Percentiles rank a stretch among this genome's conserved stretches.
These are phyloP conservation scores for Lydus trimaculatus DNA, from an alignment of 2,888 invertebrate species.

Conservation along the genomic window DNA sequence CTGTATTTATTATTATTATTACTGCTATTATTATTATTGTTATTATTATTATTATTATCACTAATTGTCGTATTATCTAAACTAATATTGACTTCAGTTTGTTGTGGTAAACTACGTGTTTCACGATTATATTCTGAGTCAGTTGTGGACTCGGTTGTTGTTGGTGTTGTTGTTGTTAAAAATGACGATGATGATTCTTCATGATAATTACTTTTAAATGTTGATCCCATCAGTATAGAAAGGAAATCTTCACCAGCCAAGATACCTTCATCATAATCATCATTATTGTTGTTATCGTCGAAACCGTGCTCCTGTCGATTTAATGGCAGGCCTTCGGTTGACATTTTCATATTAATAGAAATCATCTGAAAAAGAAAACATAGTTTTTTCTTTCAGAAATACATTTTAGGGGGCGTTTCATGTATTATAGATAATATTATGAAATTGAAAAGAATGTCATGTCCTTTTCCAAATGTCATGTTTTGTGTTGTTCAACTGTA, in stretches of 20 bases:
- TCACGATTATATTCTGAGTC: constrained; percentile 3
- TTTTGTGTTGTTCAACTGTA: not conserved
- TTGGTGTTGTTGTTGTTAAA: constrained; percentile 13
- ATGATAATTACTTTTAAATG: constrained; percentile 26
- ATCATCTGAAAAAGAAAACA: constrained; percentile 51
- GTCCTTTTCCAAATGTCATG: not conserved
- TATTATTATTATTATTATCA: constrained; percentile 12
- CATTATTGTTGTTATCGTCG: constrained; percentile 33
- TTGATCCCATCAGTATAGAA: constrained; percentile 58
- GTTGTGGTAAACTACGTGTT: constrained; percentile 26
- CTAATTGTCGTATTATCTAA: constrained; percentile 23
- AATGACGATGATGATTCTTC: constrained; percentile 19
- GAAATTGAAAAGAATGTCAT: too few species aligned
- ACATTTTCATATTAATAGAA: constrained; percentile 47
- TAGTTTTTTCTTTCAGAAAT: too few species aligned
- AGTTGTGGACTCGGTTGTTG: constrained; percentile 28
- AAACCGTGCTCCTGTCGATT: constrained; percentile 53
- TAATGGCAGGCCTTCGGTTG: constrained; percentile 57
- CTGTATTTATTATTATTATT: constrained; percentile 11
- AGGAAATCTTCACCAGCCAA: constrained; percentile 61
- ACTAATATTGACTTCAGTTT: constrained; percentile 27
- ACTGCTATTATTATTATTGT: not conserved
- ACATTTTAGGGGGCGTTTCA: not conserved
- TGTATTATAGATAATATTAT: too few species aligned
- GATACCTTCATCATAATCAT: constrained; percentile 54